Evolutionary conservation across 2,888 invertebrate species (phyloP), one percentile per base, ranked within the genome.

Genomic region (Lithodes maja): DNA sequence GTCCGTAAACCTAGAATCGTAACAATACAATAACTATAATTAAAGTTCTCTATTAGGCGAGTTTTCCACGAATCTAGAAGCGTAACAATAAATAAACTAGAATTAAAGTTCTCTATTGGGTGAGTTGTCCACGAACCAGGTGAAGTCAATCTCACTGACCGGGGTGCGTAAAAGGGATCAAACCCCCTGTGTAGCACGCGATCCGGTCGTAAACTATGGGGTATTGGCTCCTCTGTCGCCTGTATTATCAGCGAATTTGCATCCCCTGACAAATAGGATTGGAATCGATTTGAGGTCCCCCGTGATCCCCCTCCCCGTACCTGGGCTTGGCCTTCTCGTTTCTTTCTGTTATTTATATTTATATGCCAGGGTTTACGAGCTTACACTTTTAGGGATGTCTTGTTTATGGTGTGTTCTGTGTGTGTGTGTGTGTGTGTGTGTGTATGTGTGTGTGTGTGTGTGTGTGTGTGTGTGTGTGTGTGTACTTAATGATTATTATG

Each of bases 391-490:
- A 33, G 33, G 33, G 3, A 71, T 15, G 71, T 17, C 17, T 71
- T 15, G 33, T 12, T 17, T 71, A 71, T 71, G 71, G 33, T 77
- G 50, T 1, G 33, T n/a, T n/a, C 49, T 77, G 77, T 77, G 49
- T 77, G 77, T 77, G 49, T 61, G 61, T 61, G 61, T 61, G 61
- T 61, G 61, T 61, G 61, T 61, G 61, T 1, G 55, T 77, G 77
- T 77, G 49, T 77, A 49, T 77, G 49, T 77, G 77, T 33, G 49
- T 3, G 77, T 2, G 77, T 5, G 77, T 12, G 74, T 12, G 74
- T 68, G 68, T 68, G 68, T 68, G 68, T 68, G 68, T 68, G 68
- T 68, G 68, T 68, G 68, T 68, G 68, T 68, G 68, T 68, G 68
- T 68, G 68, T 68, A 15, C 15, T 12, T 15, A 68, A 33, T 33